Evolutionary conservation across 2,797 vertebrate genomes (phyloP), one percentile per base, ranked within the genome.

Genomic region (Mus caroli): DNA sequence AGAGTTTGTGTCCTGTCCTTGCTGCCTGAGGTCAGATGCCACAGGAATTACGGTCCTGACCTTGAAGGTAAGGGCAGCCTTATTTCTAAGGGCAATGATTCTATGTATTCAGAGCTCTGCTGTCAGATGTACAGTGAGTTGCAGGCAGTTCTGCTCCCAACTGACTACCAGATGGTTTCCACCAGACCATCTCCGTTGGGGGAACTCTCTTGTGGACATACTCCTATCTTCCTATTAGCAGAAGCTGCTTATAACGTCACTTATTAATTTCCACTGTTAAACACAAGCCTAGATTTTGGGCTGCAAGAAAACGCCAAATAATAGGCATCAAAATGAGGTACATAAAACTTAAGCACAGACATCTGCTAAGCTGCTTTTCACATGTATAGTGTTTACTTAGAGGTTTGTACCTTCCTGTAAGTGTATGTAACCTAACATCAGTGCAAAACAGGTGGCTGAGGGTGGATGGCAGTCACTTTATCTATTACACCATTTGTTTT

Each of bases 291-390:
- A 80, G 77, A 31, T 60, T 37, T 86, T 75, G 60, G 60, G 15
- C 22, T 95, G 46, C 40, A 91, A 93, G 71, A 90, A 54, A 3
- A 73, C 50, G 71, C 87, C 40, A 96, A 43, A 84, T 54, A 69
- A 62, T 92, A 17, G 89, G 91, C 76, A 92, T 58, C 54, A 95
- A 94, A 92, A 91, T 93, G 67, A 64, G 50, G 4, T 19, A 67
- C 22, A 79, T 84, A 79, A 87, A 90, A 80, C 37, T 89, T 95
- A 93, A 95, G 93, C 14, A 67, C 34, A 94, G 64, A 88, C 92
- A 95, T 96, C 50, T 97, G 93, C 87, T 92, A 92, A 96, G 64
- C 54, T 43, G 54, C 96, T 96, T 97, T 94, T 77, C 73, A 80
- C 31, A 75, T 76, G 58, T 86, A 71, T 79, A 54, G 88, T 86